phyloP scores from a whole-genome alignment of 2,113 vertebrate genomes.

The Sapajus apella region DNA sequence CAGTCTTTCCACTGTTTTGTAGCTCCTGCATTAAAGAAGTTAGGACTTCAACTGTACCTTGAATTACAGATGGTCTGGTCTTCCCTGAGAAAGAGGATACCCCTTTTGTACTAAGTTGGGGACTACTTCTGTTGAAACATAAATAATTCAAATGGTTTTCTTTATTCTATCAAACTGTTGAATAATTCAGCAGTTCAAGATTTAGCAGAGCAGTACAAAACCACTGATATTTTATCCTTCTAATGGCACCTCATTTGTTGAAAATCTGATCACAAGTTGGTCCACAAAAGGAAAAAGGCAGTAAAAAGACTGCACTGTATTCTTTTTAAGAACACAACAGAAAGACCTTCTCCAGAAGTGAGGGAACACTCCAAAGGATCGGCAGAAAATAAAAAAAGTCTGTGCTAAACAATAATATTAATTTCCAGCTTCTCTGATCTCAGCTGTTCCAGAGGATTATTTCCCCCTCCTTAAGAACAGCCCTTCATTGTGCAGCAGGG shows the following conservation, averaged over 20 bases:
- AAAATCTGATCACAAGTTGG: conserved; percentile 48
- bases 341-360: background rate
- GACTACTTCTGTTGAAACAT: conserved; percentile 80
- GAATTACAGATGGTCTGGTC: conserved; percentile 87
- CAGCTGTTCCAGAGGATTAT: background rate
- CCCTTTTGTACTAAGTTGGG: conserved; percentile 79
- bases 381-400: background rate
- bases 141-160: conserved; percentile 82
- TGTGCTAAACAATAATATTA: background rate
- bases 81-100: conserved; percentile 89
- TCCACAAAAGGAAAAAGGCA: conserved; percentile 38
- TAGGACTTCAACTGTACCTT: conserved; percentile 88
- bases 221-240: conserved; percentile 36
- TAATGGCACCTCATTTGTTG: background rate
- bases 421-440: background rate
- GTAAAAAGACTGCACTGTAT: conserved; percentile 29
- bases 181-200: conserved; percentile 69
- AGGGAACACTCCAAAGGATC: background rate
- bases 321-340: conserved; percentile 12
- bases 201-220: conserved; percentile 20
- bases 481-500: background rate
- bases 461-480: background rate
- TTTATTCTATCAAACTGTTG: conserved; percentile 74
- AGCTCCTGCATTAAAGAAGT: conserved; percentile 91
- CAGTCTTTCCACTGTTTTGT: conserved; percentile 86